Evolutionary conservation across 2,113 vertebrate species (phyloP), one percentile per base, ranked within the genome.

Genomic region (Takifugu flavidus): DNA sequence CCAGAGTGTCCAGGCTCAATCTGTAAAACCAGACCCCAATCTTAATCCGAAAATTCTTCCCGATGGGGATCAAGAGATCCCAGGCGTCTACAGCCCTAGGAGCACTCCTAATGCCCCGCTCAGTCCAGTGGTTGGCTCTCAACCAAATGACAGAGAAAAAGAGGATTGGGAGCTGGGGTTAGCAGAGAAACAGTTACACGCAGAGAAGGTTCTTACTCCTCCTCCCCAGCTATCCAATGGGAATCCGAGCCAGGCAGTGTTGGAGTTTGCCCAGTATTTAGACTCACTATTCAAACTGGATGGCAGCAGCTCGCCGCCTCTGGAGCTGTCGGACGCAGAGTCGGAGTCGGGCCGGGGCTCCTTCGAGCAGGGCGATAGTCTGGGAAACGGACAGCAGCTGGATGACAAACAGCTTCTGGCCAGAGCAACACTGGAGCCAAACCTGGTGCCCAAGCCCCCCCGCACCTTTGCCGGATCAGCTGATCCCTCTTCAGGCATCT

Each of bases 261-360:
- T 98, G 86, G 96, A 98, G 84, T 99, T 99, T 0, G 96, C 97
- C 0, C 96, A 98, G 83, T 99, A 98, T 86, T 94, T 99, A 54
- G 97, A 99, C 91, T 96, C 95, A 79, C 92, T 99, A 56, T 99
- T 99, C 87, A 95, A 93, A 87, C 70, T 98, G 85, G 97, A 98
- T 56, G 94, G 93, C 87, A 95, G 95, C 83, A 93, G 93, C 84
- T 93, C 95, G 26, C 97, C 96, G 1, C 93, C 95, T 71, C 91
- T 95, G 87, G 96, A 98, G 86, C 92, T 98, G 58, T 93, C 90
- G 7, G 91, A 92, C 2, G 89, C 77, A 0, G 91, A 92, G 74
- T 91, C 91, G 0, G 91, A 92, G 72, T 92, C 91, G 0, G 91
- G 91, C 15, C 80, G 82, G 8, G 90, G 90, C 53, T 91, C 91